These are phyloP conservation scores for Lasioglossum pauxillum DNA, from an alignment of 2,888 invertebrate species.

Conservation along the genomic window DNA sequence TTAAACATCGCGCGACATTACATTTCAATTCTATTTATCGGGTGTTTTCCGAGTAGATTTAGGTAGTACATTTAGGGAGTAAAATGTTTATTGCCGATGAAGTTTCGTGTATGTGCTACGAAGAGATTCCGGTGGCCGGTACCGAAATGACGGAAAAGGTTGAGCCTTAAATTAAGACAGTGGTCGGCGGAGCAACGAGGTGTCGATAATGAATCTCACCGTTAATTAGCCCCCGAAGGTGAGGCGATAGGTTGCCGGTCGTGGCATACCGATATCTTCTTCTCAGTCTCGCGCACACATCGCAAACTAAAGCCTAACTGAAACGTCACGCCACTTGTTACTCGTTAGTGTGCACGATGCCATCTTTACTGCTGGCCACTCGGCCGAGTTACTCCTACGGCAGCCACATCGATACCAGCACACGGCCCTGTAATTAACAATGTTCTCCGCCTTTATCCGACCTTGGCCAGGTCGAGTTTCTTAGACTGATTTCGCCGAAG, in stretches of 20 bases:
- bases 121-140: neutral
- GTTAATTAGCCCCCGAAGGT: conserved; percentile 81
- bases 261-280: conserved; percentile 81
- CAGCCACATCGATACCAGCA: conserved; percentile 72
- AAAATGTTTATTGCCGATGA: neutral
- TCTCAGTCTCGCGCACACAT: conserved; percentile 55
- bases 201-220: conserved; percentile 83
- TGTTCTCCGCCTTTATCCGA: conserved; percentile 66
- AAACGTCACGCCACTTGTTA: conserved; percentile 82
- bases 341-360: conserved; percentile 82
- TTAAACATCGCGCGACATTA: neutral
- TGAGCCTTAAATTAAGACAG: conserved; percentile 77
- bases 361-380: conserved; percentile 76
- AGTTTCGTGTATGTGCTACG: neutral
- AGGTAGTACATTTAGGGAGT: neutral
- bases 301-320: conserved; percentile 79
- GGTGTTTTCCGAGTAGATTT: neutral
- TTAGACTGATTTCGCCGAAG: conserved; percentile 56
- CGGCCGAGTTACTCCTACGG: conserved; percentile 66
- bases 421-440: conserved; percentile 79
- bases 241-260: conserved; percentile 79
- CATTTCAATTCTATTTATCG: neutral
- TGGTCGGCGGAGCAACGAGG: conserved; percentile 70
- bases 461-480: conserved; percentile 40
- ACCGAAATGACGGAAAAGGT: conserved; percentile 56